Conservation (phyloP, 2,113 vertebrate genomes). For the Lynx canadensis region DNA sequence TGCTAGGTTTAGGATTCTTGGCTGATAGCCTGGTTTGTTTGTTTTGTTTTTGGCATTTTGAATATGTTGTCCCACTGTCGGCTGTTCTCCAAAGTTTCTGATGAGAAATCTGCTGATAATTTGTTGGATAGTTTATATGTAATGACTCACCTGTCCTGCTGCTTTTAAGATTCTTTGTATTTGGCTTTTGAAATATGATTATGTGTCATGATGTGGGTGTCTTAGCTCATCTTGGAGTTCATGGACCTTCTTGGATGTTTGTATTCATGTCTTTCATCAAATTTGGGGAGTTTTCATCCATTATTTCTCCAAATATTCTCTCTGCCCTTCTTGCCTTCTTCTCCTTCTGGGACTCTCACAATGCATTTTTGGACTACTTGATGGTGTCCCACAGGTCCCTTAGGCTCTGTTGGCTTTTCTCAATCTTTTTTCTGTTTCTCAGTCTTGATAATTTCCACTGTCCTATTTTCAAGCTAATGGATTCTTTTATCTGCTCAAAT, state of each 20-base stretch:
- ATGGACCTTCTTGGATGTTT: not conserved
- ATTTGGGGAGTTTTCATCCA: not conserved
- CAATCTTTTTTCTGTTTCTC: not conserved
- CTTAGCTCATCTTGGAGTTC: not conserved
- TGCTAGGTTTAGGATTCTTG: not conserved
- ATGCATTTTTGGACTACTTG: not conserved
- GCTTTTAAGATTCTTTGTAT: not conserved
- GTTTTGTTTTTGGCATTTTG: not conserved
- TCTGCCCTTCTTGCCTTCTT: not conserved
- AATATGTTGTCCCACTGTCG: not conserved
- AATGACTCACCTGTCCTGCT: not conserved
- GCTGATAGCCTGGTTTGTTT: not conserved
- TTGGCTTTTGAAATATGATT: not conserved
- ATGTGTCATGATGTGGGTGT: not conserved
- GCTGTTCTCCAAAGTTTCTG: not conserved
- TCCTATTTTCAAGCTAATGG: not conserved
- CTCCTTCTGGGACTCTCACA: not conserved
- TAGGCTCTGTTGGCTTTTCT: not conserved
- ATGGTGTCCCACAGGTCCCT: too few species aligned
- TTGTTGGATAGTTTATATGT: not conserved
- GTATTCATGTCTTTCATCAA: not conserved
- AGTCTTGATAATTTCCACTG: not conserved
- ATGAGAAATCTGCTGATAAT: not conserved
- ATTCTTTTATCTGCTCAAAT: not conserved
- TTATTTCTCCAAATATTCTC: not conserved